These are phyloP conservation scores for Psilopogon haemacephalus DNA, from an alignment of 2,113 vertebrate genomes.

Conservation along the genomic window DNA sequence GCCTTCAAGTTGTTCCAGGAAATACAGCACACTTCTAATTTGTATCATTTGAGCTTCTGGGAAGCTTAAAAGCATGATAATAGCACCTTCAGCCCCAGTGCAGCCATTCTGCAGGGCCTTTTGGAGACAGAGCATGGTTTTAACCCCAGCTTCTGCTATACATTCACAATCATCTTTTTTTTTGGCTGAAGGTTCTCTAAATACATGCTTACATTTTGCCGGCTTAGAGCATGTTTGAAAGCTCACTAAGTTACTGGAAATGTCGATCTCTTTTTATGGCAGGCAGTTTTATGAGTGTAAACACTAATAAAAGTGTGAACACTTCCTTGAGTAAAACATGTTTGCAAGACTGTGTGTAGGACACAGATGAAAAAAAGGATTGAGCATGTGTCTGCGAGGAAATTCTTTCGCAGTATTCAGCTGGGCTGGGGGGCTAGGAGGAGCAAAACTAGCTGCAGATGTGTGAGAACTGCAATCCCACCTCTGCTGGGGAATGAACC, in stretches of 20 bases:
- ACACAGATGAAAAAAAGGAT: neutral
- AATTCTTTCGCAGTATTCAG: neutral
- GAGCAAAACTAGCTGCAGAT: neutral
- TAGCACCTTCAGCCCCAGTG: neutral
- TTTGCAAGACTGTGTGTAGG: neutral
- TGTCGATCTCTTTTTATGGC: neutral
- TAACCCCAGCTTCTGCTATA: neutral
- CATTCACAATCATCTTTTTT: neutral
- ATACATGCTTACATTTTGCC: neutral
- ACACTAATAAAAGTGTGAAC: neutral
- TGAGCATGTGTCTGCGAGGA: neutral
- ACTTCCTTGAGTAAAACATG: neutral
- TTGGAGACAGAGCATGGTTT: neutral
- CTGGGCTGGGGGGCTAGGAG: neutral
- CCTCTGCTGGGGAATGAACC: neutral
- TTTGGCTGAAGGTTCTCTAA: neutral
- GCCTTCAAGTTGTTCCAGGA: conserved; percentile 13
- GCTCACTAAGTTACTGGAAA: neutral
- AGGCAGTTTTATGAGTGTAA: neutral
- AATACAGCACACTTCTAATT: neutral
- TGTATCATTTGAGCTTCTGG: neutral
- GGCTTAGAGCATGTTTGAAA: neutral
- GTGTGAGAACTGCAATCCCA: neutral
- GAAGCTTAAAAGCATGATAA: conserved; percentile 25
- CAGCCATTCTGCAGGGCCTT: neutral